Conservation (phyloP, 2,888 invertebrate species). For the Acronicta alni region DNA sequence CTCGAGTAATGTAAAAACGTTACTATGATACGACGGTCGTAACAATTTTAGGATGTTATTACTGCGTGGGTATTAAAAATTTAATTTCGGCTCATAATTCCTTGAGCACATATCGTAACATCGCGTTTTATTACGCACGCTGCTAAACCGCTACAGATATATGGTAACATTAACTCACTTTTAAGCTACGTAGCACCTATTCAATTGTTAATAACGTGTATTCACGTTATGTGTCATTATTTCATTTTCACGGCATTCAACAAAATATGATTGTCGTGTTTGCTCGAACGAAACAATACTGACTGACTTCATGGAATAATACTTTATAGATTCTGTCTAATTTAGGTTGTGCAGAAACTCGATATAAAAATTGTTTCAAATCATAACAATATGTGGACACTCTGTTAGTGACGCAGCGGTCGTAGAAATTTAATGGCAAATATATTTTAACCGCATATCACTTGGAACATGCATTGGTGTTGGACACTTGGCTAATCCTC, state of each 20-base stretch:
- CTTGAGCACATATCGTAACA: slow-evolving; percentile 59
- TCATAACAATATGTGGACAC: neutral
- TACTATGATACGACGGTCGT: slow-evolving; percentile 48
- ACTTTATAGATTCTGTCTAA: too few relatives aligned
- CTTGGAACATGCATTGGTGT: slow-evolving; percentile 14
- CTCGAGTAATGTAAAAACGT: slow-evolving; percentile 49
- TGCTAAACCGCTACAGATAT: slow-evolving; percentile 59
- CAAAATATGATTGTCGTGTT: slow-evolving; percentile 23
- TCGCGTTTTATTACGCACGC: slow-evolving; percentile 60
- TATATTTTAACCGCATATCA: slow-evolving; percentile 24
- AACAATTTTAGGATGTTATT: slow-evolving; percentile 54
- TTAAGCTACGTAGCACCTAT: slow-evolving; percentile 51
- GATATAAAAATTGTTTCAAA: neutral
- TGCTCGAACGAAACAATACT: slow-evolving; percentile 11
- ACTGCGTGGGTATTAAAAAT: slow-evolving; percentile 59
- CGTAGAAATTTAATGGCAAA: slow-evolving; percentile 5
- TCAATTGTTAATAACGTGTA: slow-evolving; percentile 50
- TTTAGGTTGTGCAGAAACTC: neutral
- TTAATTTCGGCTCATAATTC: slow-evolving; percentile 62
- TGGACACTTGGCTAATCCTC: slow-evolving; percentile 28
- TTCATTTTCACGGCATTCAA: slow-evolving; percentile 46
- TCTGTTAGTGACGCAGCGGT: neutral
- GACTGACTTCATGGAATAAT: neutral
- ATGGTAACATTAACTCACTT: slow-evolving; percentile 54
- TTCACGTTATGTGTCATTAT: slow-evolving; percentile 40